phyloP scores from a whole-genome alignment of 2,888 invertebrate genomes.

The Oxycera nigricornis region DNA sequence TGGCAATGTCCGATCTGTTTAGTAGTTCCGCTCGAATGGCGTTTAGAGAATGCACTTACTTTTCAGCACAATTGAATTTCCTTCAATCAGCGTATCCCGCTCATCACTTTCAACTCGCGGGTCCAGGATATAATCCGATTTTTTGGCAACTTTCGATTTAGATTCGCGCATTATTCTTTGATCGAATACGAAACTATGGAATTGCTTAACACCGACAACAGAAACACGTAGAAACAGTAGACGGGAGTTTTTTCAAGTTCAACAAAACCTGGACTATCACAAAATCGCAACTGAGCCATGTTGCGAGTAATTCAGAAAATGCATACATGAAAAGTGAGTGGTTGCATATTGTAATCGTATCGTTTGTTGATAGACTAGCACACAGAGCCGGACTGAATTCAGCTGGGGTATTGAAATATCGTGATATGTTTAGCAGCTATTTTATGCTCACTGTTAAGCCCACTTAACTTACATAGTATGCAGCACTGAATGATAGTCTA shows the following conservation, averaged over 20 bases:
- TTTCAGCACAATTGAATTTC: not conserved
- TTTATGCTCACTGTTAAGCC: too few relatives aligned
- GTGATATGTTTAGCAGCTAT: too few relatives aligned
- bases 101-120: conserved; percentile 6
- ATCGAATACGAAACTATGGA: not conserved
- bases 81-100: not conserved
- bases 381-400: conserved; percentile 6
- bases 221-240: not conserved
- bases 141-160: not conserved
- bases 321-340: not conserved
- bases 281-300: not conserved
- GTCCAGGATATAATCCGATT: not conserved
- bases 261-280: not conserved
- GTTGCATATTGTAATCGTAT: not conserved
- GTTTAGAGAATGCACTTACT: not conserved
- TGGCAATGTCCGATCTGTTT: too few relatives aligned
- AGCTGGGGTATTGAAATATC: too few relatives aligned
- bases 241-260: not conserved
- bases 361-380: not conserved
- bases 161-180: conserved; percentile 1
- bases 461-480: too few relatives aligned
- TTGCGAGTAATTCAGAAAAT: not conserved
- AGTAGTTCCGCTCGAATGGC: too few relatives aligned
- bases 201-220: not conserved
- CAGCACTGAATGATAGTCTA: too few relatives aligned